These are phyloP conservation scores for Drosophila carrolli DNA, from an alignment of 1,140 invertebrate species.

Conservation along the genomic window DNA sequence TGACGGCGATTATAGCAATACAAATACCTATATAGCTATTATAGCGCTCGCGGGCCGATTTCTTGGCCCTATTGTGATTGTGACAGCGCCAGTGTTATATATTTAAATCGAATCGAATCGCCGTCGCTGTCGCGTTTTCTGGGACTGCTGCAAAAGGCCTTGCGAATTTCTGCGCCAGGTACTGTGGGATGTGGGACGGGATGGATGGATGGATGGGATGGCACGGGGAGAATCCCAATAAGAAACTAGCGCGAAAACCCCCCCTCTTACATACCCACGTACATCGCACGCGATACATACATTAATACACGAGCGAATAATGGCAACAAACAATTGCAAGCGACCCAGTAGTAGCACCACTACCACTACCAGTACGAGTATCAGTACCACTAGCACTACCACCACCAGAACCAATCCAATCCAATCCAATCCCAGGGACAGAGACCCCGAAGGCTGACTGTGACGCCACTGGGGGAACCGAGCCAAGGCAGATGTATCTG, in stretches of 20 bases:
- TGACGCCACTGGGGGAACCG: conserved; percentile 63
- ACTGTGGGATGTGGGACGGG: conserved; percentile 28
- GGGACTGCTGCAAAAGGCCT: conserved; percentile 66
- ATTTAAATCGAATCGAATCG: conserved; percentile 56
- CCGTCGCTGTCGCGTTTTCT: conserved; percentile 39
- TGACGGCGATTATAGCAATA: conserved; percentile 52
- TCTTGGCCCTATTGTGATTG: conserved; percentile 51
- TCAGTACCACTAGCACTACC: conserved; percentile 8
- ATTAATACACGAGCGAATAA: conserved; percentile 24
- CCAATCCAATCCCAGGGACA: conserved; percentile 30
- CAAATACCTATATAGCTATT: not conserved
- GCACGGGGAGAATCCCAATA: conserved; percentile 50
- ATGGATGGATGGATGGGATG: conserved; percentile 1
- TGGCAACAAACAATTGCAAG: conserved; percentile 52
- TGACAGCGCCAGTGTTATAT: conserved; percentile 31
- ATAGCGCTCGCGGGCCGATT: conserved; percentile 34
- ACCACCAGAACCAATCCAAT: not conserved
- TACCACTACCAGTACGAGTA: not conserved
- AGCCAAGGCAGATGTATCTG: conserved; percentile 35
- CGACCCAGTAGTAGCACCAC: conserved; percentile 21
- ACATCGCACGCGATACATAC: conserved; percentile 9
- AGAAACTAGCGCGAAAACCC: conserved; percentile 66
- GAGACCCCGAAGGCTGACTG: conserved; percentile 63
- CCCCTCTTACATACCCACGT: conserved; percentile 5
- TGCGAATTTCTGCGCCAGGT: conserved; percentile 70